phyloP scores from a whole-genome alignment of 92 coral and sea anemone species.

The Porites rus region DNA sequence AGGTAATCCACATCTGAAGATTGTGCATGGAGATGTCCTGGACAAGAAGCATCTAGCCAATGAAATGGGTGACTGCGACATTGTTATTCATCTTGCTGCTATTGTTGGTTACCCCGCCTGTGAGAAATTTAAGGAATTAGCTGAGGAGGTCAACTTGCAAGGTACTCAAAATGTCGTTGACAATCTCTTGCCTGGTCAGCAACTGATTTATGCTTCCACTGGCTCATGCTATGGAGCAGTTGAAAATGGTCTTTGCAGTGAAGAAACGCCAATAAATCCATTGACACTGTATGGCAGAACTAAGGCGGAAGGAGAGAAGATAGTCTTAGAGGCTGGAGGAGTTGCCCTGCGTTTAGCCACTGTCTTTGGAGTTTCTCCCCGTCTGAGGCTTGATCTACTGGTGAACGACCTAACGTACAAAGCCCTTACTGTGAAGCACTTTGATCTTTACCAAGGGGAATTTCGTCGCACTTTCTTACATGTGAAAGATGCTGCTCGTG shows the following conservation, averaged over 20 bases:
- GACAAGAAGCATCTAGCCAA: constrained; percentile 67
- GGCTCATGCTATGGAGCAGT: constrained; percentile 96
- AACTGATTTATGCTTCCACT: constrained; percentile 88
- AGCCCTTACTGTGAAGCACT: constrained; percentile 83
- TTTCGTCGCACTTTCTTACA: constrained; percentile 92
- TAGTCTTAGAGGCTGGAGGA: constrained; percentile 63
- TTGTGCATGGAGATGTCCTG: constrained; percentile 81
- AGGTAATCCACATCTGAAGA: constrained; percentile 63
- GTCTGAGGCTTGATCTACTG: constrained; percentile 87
- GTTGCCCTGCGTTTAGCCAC: constrained; percentile 90
- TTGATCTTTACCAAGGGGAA: constrained; percentile 90
- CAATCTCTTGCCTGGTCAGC: constrained; percentile 69
- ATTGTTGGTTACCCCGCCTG: constrained; percentile 96
- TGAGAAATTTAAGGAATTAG: constrained; percentile 66
- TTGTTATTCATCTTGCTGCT: constrained; percentile 86
- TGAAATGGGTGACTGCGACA: constrained; percentile 69
- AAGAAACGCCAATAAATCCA: constrained; percentile 89
- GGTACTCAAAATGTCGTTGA: constrained; percentile 86
- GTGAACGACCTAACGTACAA: constrained; percentile 91
- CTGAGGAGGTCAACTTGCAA: constrained; percentile 72
- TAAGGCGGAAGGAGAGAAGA: constrained; percentile 83
- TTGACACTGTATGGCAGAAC: constrained; percentile 89
- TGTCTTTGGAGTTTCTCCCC: constrained; percentile 90
- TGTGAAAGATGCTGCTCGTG: constrained; percentile 88
- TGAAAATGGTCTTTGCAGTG: constrained; percentile 84